Evolutionary conservation across 2,888 invertebrate genomes (phyloP), one percentile per base, ranked within the genome.

Genomic region (Ditula angustiorana): DNA sequence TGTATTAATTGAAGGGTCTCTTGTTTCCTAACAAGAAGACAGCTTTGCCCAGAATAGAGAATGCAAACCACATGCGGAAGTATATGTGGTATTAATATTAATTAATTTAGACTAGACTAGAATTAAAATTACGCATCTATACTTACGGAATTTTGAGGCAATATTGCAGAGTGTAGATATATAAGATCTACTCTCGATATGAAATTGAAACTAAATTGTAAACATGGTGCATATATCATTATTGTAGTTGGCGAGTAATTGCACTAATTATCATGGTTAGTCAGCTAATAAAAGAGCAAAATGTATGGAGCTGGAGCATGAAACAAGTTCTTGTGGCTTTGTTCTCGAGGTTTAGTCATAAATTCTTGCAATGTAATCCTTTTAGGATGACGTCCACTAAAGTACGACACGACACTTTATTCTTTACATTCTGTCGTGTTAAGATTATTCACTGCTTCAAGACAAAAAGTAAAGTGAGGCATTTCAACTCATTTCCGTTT

Each of bases 161-260:
- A n/a, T n/a, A n/a, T n/a, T n/a, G n/a, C n/a, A n/a, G n/a, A n/a
- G n/a, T n/a, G n/a, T n/a, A n/a, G n/a, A n/a, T n/a, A n/a, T n/a
- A n/a, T 24, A 37, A 44, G 11, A 13, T 5, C 8, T 35, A 30
- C n/a, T n/a, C 33, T 3, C 33, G 13, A 24, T 47, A 16, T 21
- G 30, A 60, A 65, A 59, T 37, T 56, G 50, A 57, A 57, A 44
- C 55, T 35, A 59, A 68, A 62, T 63, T 56, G 24, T 30, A 41
- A 41, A 47, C 23, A 57, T 44, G 24, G 44, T 16, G 41, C 46
- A 47, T 37, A 46, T 61, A 57, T 58, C 49, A 55, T 41, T 57
- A 30, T 24, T 26, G 23, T n/a, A 7, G 50, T 28, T 21, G 21
- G 23, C 11, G 55, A 44, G 35, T 56, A 63, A 64, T 64, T 58